These are phyloP conservation scores for Oscheius sp. DNA, from an alignment of 2,888 invertebrate species.

Conservation along the genomic window DNA sequence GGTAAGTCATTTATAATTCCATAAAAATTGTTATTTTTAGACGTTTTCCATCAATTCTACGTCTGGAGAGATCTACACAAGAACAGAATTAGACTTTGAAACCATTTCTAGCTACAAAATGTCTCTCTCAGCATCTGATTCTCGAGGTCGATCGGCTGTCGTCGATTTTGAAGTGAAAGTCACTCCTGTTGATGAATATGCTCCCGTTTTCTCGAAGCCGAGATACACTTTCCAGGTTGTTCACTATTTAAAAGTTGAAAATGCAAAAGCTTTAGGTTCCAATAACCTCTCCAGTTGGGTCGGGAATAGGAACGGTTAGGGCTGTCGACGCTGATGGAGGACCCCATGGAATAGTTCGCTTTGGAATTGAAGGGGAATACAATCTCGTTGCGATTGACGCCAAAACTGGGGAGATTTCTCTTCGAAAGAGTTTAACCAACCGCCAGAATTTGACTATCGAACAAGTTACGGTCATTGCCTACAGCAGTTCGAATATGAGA, in stretches of 20 bases:
- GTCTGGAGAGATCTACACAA: slow-evolving; percentile 85
- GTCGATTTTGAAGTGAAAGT: slow-evolving; percentile 58
- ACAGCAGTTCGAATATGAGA: slow-evolving; percentile 46
- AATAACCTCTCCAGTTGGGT: slow-evolving; percentile 73
- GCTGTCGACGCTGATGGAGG: slow-evolving; percentile 55
- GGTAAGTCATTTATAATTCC: slow-evolving; percentile 10
- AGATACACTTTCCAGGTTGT: slow-evolving; percentile 82
- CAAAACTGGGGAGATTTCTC: slow-evolving; percentile 49
- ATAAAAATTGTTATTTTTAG: slow-evolving; percentile 27
- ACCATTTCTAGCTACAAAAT: slow-evolving; percentile 70
- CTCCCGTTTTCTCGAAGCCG: slow-evolving; percentile 88
- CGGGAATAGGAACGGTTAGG: slow-evolving; percentile 79
- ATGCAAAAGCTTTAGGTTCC: slow-evolving; percentile 35
- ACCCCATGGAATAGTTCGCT: slow-evolving; percentile 42
- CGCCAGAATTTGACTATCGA: slow-evolving; percentile 51
- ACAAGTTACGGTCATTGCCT: slow-evolving; percentile 55
- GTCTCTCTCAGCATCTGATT: slow-evolving; percentile 78
- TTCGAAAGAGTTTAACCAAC: slow-evolving; percentile 34
- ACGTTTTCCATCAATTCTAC: slow-evolving; percentile 74
- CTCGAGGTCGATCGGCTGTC: slow-evolving; percentile 75
- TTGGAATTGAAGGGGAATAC: slow-evolving; percentile 32
- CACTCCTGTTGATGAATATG: slow-evolving; percentile 90
- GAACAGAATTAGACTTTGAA: slow-evolving; percentile 87
- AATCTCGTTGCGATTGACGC: slow-evolving; percentile 46
- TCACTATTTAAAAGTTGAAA: neutral